A percentile compares a stretch with the other conserved stretches of the same genome.
These are phyloP conservation scores for Zosterops borbonicus DNA, from an alignment of 2,113 vertebrate genomes.

Conservation along the genomic window DNA sequence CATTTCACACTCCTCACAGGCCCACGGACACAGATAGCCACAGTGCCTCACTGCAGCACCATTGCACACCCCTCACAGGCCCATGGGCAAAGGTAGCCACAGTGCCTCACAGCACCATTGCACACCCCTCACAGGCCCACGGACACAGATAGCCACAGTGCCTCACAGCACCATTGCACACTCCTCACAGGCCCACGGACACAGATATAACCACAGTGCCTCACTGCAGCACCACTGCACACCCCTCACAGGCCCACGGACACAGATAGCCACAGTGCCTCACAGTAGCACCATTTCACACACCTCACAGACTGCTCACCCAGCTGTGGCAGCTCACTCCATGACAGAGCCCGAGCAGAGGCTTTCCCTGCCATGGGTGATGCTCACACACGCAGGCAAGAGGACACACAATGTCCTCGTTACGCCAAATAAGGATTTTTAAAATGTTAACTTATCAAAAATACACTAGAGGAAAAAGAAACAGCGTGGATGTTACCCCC, in stretches of 20 bases:
- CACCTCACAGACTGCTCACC: accelerated
- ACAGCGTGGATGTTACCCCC: slow-evolving; percentile 72
- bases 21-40: too few species aligned
- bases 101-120: too few species aligned
- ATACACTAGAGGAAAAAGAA: slow-evolving; percentile 78
- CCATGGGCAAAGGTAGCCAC: too few species aligned
- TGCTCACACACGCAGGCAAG: neutral
- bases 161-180: accelerated
- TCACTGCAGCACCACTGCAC: too few species aligned
- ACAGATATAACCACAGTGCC: too few species aligned
- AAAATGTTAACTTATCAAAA: slow-evolving; percentile 76
- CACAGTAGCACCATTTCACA: accelerated
- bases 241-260: too few species aligned
- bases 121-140: too few species aligned
- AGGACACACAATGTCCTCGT: neutral
- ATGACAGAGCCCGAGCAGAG: accelerated
- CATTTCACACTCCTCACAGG: accelerated
- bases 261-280: too few species aligned
- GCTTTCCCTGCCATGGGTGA: accelerated
- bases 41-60: too few species aligned
- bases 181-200: accelerated
- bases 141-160: accelerated
- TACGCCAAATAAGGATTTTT: slow-evolving; percentile 70
- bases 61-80: too few species aligned
- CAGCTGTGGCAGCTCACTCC: neutral